These are phyloP conservation scores for Amiota communis DNA, from an alignment of 2,888 invertebrate species.

Conservation along the genomic window DNA sequence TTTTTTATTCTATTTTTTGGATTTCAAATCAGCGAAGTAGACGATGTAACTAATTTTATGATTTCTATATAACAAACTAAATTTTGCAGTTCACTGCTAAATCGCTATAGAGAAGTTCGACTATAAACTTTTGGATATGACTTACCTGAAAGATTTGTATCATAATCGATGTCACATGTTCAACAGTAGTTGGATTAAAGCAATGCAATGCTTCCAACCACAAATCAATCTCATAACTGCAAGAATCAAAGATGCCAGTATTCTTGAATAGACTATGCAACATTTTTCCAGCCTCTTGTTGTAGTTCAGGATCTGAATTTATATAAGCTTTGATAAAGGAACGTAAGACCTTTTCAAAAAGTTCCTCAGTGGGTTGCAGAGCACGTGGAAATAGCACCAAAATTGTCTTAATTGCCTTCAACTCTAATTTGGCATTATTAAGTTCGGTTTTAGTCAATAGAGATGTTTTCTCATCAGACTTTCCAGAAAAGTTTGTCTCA, in stretches of 20 bases:
- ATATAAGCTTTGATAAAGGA: constrained; percentile 77
- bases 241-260: constrained; percentile 78
- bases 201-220: constrained; percentile 76
- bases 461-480: constrained; percentile 31
- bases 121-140: neutral
- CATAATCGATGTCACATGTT: constrained; percentile 61
- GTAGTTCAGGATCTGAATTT: constrained; percentile 64
- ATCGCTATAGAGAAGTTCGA: neutral
- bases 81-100: too few species aligned
- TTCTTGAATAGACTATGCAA: constrained; percentile 77
- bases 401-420: constrained; percentile 72
- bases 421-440: constrained; percentile 61
- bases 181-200: constrained; percentile 55
- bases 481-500: constrained; percentile 53
- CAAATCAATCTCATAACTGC: constrained; percentile 78
- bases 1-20: neutral
- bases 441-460: neutral
- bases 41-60: too few species aligned
- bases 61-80: neutral
- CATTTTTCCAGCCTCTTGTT: constrained; percentile 75
- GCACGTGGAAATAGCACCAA: constrained; percentile 74
- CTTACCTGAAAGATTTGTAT: constrained; percentile 55
- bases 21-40: too few species aligned
- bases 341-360: constrained; percentile 76
- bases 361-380: constrained; percentile 74